Conservation (phyloP, 2,888 invertebrate genomes). For the Frankliniella intonsa region DNA sequence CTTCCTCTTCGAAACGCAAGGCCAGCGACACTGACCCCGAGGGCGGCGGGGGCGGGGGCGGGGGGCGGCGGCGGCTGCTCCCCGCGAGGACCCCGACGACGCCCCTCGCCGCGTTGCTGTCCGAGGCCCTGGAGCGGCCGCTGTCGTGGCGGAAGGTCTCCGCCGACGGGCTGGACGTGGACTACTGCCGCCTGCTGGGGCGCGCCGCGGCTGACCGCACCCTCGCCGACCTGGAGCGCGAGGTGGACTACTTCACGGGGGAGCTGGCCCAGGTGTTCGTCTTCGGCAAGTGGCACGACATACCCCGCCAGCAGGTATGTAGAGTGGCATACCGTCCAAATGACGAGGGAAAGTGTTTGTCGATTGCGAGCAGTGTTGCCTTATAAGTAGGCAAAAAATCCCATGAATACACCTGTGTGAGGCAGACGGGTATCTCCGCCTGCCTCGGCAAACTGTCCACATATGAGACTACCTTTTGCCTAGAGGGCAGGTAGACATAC, state of each 20-base stretch:
- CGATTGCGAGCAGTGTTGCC: no score
- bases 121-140: background rate
- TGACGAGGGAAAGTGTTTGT: no score
- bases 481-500: no score
- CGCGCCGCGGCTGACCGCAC: conserved; percentile 48
- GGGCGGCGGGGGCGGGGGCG: background rate
- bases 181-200: conserved; percentile 47
- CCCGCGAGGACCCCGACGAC: background rate
- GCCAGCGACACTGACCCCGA: background rate
- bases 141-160: conserved; percentile 45
- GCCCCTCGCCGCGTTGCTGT: background rate
- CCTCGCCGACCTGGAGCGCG: conserved; percentile 52
- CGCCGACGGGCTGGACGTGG: conserved; percentile 55
- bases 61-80: background rate
- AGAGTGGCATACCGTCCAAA: no score
- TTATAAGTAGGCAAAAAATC: no score
- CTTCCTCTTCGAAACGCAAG: background rate
- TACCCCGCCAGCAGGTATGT: conserved; percentile 65
- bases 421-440: no score
- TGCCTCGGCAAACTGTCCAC: no score
- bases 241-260: conserved; percentile 60
- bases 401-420: no score
- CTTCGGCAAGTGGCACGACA: conserved; percentile 61
- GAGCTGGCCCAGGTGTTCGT: conserved; percentile 57
- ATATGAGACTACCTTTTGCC: no score